phyloP scores from a whole-genome alignment of 2,797 vertebrate species.

The Sebastes glaucus region DNA sequence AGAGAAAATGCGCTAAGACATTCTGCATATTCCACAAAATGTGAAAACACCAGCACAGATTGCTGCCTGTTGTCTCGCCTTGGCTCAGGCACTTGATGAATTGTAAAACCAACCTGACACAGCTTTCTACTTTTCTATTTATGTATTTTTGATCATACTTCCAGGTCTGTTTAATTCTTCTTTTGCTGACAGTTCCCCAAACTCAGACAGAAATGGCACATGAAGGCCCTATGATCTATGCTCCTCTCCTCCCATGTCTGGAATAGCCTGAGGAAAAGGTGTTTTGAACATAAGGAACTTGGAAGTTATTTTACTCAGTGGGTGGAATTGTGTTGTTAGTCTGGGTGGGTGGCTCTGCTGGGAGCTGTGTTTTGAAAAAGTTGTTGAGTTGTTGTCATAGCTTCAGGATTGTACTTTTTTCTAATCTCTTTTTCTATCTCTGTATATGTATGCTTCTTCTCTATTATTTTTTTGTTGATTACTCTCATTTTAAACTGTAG shows the following conservation, averaged over 20 bases:
- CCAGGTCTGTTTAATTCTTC: slow-evolving; percentile 17
- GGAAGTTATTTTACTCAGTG: slow-evolving; percentile 29
- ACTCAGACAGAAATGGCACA: slow-evolving; percentile 24
- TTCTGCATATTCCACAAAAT: neutral
- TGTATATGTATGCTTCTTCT: neutral
- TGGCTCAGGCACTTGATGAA: slow-evolving; percentile 3
- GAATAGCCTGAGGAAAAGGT: slow-evolving; percentile 23
- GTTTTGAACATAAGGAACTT: slow-evolving; percentile 28
- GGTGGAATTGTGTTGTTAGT: slow-evolving; percentile 36
- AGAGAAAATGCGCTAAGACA: neutral
- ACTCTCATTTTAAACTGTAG: neutral
- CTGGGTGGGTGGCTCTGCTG: slow-evolving; percentile 32
- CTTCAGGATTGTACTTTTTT: slow-evolving; percentile 23
- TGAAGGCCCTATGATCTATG: slow-evolving; percentile 23
- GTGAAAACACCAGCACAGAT: neutral
- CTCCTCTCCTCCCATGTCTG: slow-evolving; percentile 7
- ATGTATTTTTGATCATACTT: slow-evolving; percentile 22
- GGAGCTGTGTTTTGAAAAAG: slow-evolving; percentile 18
- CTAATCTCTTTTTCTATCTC: neutral
- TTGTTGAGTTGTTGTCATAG: slow-evolving; percentile 14
- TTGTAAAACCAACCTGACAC: slow-evolving; percentile 5
- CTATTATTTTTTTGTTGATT: neutral
- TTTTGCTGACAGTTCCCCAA: slow-evolving; percentile 34
- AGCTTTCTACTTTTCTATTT: slow-evolving; percentile 4
- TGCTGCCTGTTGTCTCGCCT: neutral